Evolutionary conservation across 2,888 invertebrate genomes (phyloP), one percentile per base, ranked within the genome.

Genomic region (Lagria hirta): DNA sequence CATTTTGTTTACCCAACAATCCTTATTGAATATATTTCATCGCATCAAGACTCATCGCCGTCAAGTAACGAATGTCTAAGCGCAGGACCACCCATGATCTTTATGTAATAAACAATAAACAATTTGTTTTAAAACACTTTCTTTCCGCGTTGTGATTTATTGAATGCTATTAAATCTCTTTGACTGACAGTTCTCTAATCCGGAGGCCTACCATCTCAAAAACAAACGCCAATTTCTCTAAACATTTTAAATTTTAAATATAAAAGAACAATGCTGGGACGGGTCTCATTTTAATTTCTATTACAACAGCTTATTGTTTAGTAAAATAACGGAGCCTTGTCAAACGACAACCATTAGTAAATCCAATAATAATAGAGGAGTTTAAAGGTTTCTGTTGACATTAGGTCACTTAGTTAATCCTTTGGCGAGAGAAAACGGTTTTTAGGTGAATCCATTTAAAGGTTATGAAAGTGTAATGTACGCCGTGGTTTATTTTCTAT

Each of bases 341-440:
- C 30, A 38, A 38, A 38, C 22, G 30, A n/a, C 32, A 26, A 16
- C 54, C 46, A 52, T 56, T 54, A 54, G 52, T 40, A 48, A 43
- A 48, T 43, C 48, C 48, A 43, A 48, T 48, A 38, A 37, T 33
- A 35, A 22, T 46, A 36, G 26, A 34, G 43, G 43, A 42, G 29
- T 48, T 49, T 37, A 45, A 35, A 42, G 58, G 60, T 55, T 61
- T 61, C 60, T 45, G 51, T 55, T 56, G 59, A 57, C 60, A 57
- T 55, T 51, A 52, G 54, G 58, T 57, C 56, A 57, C 55, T 18
- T 35, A 30, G 43, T 36, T 43, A 38, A 44, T 44, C 44, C 43
- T 35, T 10, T n/a, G 15, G 13, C 14, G 4, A 16, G 30, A 26
- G 33, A 41, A 41, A 29, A 33, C 41, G 41, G 41, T 41, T 41